Conservation (phyloP, 2,797 vertebrate species). For the Todus mexicanus region DNA sequence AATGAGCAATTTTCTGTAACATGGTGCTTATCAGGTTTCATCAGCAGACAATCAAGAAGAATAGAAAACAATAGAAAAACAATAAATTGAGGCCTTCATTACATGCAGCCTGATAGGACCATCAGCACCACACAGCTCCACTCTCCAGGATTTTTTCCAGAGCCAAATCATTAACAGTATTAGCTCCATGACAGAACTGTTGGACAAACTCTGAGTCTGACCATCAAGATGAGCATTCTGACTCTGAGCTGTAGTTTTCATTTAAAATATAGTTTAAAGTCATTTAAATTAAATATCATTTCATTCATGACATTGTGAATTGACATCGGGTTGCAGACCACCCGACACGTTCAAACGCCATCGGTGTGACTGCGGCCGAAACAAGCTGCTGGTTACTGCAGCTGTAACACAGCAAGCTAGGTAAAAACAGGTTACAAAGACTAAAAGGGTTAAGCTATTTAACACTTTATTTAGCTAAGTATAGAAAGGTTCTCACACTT, state of each 20-base stretch:
- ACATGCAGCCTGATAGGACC: neutral
- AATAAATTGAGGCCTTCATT: neutral
- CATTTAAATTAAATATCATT: neutral
- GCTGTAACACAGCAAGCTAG: neutral
- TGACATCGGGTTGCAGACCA: neutral
- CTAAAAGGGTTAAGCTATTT: neutral
- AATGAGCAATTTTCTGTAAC: neutral
- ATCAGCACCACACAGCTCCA: neutral
- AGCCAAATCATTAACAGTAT: neutral
- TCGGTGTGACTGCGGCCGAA: neutral
- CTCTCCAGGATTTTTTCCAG: neutral
- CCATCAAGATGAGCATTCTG: neutral
- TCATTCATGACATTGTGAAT: neutral
- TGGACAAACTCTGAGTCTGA: neutral
- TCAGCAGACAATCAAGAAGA: neutral
- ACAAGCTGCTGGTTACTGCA: neutral
- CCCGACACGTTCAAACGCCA: neutral
- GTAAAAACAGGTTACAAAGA: neutral
- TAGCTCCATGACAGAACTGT: neutral
- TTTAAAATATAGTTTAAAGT: neutral
- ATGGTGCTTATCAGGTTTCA: neutral
- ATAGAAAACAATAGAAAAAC: neutral
- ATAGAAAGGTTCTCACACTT: neutral
- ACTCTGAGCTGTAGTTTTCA: neutral
- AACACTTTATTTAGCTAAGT: neutral